Evolutionary conservation across 2,888 invertebrate genomes (phyloP), one percentile per base, ranked within the genome.

Genomic region (Petrophora chlorosata): DNA sequence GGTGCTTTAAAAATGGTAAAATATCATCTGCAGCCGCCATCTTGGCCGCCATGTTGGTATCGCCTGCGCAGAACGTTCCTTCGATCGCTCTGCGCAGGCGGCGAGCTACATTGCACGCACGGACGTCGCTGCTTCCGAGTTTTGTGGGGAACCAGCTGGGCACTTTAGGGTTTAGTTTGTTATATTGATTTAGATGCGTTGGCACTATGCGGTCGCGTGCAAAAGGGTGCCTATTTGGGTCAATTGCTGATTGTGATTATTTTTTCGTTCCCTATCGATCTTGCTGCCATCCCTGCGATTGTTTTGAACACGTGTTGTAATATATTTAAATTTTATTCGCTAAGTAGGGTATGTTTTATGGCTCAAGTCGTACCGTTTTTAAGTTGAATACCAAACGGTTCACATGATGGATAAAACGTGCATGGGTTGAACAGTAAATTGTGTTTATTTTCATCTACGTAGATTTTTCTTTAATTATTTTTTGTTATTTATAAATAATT

Each of bases 211-310:
- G 51, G 52, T 56, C 52, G 39, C 55, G 44, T 52, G 55, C 34
- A 47, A 30, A 50, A 42, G 60, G 60, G 57, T 48, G 42, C 34
- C 46, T 47, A 61, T 61, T 53, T 58, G 29, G 60, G 60, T 61
- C 60, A 61, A 56, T 53, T 50, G 47, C 47, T 48, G 49, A 50
- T 56, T 52, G 53, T 53, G 40, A 56, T 54, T n/a, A n/a, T 45
- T 53, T 56, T 56, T 45, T 40, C 10, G 26, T 34, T 34, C 19
- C 40, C 29, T 19, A 48, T 45, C 49, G 44, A 40, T 41, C 40
- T 12, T 17, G n/a, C n/a, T 23, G 23, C 28, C 33, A 39, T 38
- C 26, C 29, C 26, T n/a, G n/a, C 26, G 10, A 16, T 28, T 36
- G 35, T 43, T 22, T 19, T 19, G 22, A 10, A 26, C 36, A 30